phyloP scores from a whole-genome alignment of 1,140 invertebrate genomes.

The Heliconius congener region DNA sequence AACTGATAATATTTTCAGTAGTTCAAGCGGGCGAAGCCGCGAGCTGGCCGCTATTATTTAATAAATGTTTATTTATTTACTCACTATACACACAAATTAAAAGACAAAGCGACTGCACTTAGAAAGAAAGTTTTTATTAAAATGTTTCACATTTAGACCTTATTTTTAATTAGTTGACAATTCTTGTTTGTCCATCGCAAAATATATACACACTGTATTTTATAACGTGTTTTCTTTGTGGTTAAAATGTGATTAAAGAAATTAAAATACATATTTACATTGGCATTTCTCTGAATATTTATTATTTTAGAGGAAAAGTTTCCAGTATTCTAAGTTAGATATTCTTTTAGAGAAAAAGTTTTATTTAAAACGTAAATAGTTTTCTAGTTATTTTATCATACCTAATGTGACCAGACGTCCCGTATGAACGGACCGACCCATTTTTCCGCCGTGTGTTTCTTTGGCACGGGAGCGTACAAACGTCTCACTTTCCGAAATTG shows the following conservation, averaged over 20 bases:
- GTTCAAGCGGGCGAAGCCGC: too few species aligned
- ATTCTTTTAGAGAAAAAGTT: too few species aligned
- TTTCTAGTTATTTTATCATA: background rate
- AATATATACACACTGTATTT: background rate
- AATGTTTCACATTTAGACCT: background rate
- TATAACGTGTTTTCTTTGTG: background rate
- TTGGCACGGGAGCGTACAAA: too few species aligned
- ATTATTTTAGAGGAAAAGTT: too few species aligned
- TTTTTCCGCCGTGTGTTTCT: too few species aligned
- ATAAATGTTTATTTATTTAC: background rate
- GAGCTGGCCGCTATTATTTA: too few species aligned
- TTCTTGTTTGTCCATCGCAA: background rate
- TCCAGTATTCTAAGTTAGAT: too few species aligned
- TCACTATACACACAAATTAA: background rate
- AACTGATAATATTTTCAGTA: too few species aligned
- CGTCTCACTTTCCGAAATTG: too few species aligned
- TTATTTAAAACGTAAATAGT: background rate
- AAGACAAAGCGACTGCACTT: background rate
- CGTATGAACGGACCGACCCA: too few species aligned
- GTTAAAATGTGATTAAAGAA: background rate
- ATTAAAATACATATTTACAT: too few species aligned
- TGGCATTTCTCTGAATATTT: too few species aligned
- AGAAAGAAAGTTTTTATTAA: background rate
- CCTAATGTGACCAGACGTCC: background rate
- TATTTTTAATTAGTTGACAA: background rate